Base-by-base conservation (phyloP, 2,797 vertebrate genomes). In the Lithobates sylvaticus region DNA sequence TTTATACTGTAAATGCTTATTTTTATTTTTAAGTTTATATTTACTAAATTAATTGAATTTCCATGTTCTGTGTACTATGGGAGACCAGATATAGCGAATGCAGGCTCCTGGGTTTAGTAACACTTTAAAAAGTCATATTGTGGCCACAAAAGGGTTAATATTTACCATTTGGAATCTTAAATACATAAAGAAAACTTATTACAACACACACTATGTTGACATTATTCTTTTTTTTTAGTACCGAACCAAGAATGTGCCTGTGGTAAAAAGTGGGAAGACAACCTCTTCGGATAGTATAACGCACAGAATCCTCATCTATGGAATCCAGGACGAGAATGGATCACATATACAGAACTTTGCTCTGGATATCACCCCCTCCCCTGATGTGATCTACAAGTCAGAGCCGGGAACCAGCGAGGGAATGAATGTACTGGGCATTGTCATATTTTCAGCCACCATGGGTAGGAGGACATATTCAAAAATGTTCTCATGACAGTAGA, bases 361-460 rank as follows among this genome's bases (percentile, higher is more conserved):
- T 69, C 91, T 99, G 91, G 98, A 99, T 83, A 96, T 99, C 83
- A 99, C 97, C 0, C 97, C 97, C 0, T 96, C 98, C 0, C 98
- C 98, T 0, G 97, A 99, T 73, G 95, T 99, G 84, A 90, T 97
- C 80, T 96, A 99, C 93, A 97, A 96, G 83, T 97, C 97, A 0
- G 96, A 97, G 4, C 97, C 98, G 0, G 97, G 97, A 27, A 97
- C 97, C 77, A 99, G 97, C 0, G 97, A 99, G 0, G 98, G 98
- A 93, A 99, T 99, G 97, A 99, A 99, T 0, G 98, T 99, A 26
- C 93, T 99, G 27, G 98, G 98, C 29, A 99, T 99, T 2, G 98
- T 99, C 84, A 99, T 99, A 90, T 99, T 99, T 92, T 99, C 98
- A 0, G 97, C 97, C 68, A 99, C 97, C 0, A 99, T 99, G 98